A percentile compares a stretch with the other conserved stretches of the same genome.
Evolutionary conservation across 2,113 vertebrate genomes (phyloP).

Genomic region (Syngnathoides biaculeatus): DNA sequence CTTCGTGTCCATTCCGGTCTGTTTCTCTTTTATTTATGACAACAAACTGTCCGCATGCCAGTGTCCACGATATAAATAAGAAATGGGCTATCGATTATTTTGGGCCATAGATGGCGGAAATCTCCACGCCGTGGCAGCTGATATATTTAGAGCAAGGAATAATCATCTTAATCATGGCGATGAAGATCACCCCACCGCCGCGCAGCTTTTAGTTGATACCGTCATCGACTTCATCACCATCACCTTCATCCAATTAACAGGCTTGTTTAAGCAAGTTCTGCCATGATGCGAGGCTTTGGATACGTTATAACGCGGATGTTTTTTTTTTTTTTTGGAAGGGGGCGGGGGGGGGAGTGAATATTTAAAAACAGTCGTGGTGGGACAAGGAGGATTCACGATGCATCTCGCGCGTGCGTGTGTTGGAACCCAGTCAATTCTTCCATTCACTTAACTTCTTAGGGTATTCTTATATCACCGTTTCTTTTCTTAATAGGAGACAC

Average conservation of each 20-base stretch:
- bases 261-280: slow-evolving; percentile 60
- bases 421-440: too few species aligned
- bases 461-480: neutral
- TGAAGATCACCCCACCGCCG: slow-evolving; percentile 23
- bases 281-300: slow-evolving; percentile 27
- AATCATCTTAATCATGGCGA: slow-evolving; percentile 56
- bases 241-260: slow-evolving; percentile 66
- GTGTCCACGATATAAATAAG: slow-evolving; percentile 18
- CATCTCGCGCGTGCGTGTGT: too few species aligned
- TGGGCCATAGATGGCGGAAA: slow-evolving; percentile 30
- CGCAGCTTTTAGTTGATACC: slow-evolving; percentile 54
- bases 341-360: too few species aligned
- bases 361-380: slow-evolving; percentile 22
- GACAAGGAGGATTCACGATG: slow-evolving; percentile 26
- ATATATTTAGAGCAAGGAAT: slow-evolving; percentile 54
- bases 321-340: neutral
- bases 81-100: slow-evolving; percentile 51
- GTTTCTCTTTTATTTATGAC: slow-evolving; percentile 48
- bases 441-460: slow-evolving; percentile 20
- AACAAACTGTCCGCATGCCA: slow-evolving; percentile 11
- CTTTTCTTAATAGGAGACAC: slow-evolving; percentile 4
- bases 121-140: slow-evolving; percentile 22
- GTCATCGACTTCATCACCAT: slow-evolving; percentile 56
- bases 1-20: slow-evolving; percentile 5
- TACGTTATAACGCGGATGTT: neutral